Evolutionary conservation across 2,113 vertebrate genomes (phyloP).

Genomic region (Microtus oregoni): DNA sequence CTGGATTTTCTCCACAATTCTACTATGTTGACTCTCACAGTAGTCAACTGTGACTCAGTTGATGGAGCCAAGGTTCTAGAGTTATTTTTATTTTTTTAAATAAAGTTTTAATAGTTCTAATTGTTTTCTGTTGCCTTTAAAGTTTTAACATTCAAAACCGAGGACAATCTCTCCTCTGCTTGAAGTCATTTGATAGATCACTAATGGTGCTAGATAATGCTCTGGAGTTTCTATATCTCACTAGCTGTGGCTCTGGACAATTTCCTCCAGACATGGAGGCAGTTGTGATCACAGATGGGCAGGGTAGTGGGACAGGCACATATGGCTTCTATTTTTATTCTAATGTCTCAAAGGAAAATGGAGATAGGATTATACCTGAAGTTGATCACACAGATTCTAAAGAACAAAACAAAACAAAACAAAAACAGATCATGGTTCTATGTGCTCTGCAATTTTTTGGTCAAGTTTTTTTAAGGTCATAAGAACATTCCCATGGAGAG

Average conservation of each 20-base stretch:
- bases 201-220: not conserved
- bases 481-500: constrained; percentile 15
- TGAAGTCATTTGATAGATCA: constrained; percentile 29
- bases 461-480: not conserved
- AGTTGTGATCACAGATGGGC: not conserved
- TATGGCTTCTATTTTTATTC: not conserved
- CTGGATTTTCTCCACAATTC: constrained; percentile 36
- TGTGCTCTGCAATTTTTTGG: constrained; percentile 15
- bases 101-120: not conserved
- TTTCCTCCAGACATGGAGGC: not conserved
- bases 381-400: constrained; percentile 5
- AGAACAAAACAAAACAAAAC: not conserved
- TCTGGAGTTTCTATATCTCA: not conserved
- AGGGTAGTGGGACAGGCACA: not conserved
- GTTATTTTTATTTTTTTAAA: constrained; percentile 36
- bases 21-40: not conserved
- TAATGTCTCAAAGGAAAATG: constrained; percentile 21
- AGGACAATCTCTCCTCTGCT: not conserved
- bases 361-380: not conserved
- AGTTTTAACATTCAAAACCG: not conserved
- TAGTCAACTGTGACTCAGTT: not conserved
- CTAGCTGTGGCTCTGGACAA: not conserved
- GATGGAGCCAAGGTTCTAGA: not conserved
- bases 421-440: not conserved
- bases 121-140: not conserved